Percentiles rank a stretch among this genome's conserved stretches.
phyloP scores from a whole-genome alignment of 2,888 invertebrate genomes.

The Diarsia dahlii region DNA sequence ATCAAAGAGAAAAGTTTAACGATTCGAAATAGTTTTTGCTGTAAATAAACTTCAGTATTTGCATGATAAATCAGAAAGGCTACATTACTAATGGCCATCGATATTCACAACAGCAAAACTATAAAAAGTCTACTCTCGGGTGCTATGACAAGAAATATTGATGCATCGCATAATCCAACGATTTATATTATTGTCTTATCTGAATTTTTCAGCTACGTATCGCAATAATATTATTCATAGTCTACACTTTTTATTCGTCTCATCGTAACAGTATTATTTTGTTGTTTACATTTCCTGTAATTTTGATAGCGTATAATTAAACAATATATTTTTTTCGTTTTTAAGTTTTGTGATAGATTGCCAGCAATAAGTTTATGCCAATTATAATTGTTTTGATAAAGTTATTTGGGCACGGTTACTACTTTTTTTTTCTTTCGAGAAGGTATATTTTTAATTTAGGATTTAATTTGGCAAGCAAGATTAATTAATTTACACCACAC shows the following conservation, averaged over 20 bases:
- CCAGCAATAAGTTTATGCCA: not conserved
- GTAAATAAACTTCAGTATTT: slow-evolving; percentile 4
- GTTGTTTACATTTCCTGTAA: slow-evolving; percentile 27
- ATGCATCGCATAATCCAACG: slow-evolving; percentile 42
- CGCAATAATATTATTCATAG: slow-evolving; percentile 44
- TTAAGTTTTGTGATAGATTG: not conserved
- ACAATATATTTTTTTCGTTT: not conserved
- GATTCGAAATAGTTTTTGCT: not conserved
- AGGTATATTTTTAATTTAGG: not conserved
- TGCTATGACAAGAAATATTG: slow-evolving; percentile 21
- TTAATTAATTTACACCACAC: not conserved
- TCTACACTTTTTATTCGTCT: slow-evolving; percentile 37
- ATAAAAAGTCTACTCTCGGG: slow-evolving; percentile 13
- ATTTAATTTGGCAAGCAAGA: not conserved
- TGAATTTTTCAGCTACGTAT: slow-evolving; percentile 37
- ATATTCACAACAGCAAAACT: slow-evolving; percentile 12
- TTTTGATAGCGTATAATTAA: slow-evolving; percentile 16
- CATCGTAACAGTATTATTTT: slow-evolving; percentile 24
- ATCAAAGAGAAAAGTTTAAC: not conserved
- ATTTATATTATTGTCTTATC: slow-evolving; percentile 48
- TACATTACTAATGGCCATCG: slow-evolving; percentile 8
- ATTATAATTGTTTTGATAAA: too few relatives aligned
- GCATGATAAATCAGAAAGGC: not conserved
- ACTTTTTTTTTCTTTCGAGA: not conserved
- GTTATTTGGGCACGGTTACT: not conserved